A percentile compares a stretch with the other conserved stretches of the same genome.
These are phyloP conservation scores for Brachyptera putata DNA, from an alignment of 2,888 invertebrate genomes.

Conservation along the genomic window DNA sequence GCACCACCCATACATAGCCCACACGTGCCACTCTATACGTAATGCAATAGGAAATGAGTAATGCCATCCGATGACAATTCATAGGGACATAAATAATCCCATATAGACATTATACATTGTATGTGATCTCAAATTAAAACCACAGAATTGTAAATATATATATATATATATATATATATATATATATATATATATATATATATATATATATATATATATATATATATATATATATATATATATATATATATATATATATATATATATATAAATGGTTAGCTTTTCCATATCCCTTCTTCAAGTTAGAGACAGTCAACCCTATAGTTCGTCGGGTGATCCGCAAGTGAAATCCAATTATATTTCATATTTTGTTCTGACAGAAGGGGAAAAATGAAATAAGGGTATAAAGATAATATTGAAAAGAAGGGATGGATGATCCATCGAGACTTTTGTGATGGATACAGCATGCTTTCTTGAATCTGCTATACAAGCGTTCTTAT, in stretches of 20 bases:
- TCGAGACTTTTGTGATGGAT: too few species aligned
- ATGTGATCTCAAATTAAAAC: conserved; percentile 19
- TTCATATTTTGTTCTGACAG: conserved; percentile 13
- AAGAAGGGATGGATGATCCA: too few species aligned
- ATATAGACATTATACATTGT: conserved; percentile 10
- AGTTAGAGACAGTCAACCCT: not conserved
- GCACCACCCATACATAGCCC: too few species aligned
- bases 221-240: too few species aligned
- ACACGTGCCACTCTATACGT: conserved; percentile 5
- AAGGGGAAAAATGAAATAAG: not conserved
- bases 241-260: too few species aligned
- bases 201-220: too few species aligned
- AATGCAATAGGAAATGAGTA: conserved; percentile 15
- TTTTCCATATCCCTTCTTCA: not conserved
- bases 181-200: too few species aligned
- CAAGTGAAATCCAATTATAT: conserved; percentile 18
- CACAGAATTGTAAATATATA: conserved; percentile 1
- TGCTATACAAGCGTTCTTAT: too few species aligned
- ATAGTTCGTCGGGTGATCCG: not conserved
- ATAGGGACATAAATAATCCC: conserved; percentile 7
- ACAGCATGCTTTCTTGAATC: too few species aligned
- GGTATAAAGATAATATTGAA: too few species aligned
- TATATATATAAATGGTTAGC: too few species aligned
- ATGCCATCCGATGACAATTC: conserved; percentile 17
- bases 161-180: too few species aligned